Conservation (phyloP, 2,113 vertebrate species). For the Athene noctua region DNA sequence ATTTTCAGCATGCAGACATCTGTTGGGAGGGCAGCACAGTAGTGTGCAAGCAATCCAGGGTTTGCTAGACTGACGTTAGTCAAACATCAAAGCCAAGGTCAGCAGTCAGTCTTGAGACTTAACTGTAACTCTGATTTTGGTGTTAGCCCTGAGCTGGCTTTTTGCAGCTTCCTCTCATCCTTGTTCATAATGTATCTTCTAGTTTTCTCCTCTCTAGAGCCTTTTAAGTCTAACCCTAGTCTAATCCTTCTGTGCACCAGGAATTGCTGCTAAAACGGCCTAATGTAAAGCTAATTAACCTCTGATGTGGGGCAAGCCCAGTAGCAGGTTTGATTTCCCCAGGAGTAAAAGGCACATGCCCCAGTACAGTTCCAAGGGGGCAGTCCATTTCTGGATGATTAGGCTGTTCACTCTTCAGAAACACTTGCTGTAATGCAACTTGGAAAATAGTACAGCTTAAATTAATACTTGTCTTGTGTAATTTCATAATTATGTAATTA, state of each 20-base stretch:
- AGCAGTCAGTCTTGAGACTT: not conserved
- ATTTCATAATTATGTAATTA: not conserved
- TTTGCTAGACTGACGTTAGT: not conserved
- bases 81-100: not conserved
- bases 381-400: not conserved
- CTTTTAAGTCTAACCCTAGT: not conserved
- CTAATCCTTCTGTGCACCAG: not conserved
- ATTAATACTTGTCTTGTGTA: not conserved
- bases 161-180: not conserved
- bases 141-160: not conserved
- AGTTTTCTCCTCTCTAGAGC: not conserved
- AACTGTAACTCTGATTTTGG: not conserved
- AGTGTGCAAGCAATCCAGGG: accelerated
- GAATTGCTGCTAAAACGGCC: not conserved
- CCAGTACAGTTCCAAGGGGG: not conserved
- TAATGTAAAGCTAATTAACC: not conserved
- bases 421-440: not conserved
- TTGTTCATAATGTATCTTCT: not conserved
- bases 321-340: not conserved
- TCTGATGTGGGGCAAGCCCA: not conserved
- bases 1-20: not conserved
- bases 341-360: accelerated
- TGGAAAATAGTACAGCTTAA: not conserved
- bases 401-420: not conserved
- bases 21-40: not conserved